Conservation (phyloP, 1,140 invertebrate genomes). For the Nomia melanderi region DNA sequence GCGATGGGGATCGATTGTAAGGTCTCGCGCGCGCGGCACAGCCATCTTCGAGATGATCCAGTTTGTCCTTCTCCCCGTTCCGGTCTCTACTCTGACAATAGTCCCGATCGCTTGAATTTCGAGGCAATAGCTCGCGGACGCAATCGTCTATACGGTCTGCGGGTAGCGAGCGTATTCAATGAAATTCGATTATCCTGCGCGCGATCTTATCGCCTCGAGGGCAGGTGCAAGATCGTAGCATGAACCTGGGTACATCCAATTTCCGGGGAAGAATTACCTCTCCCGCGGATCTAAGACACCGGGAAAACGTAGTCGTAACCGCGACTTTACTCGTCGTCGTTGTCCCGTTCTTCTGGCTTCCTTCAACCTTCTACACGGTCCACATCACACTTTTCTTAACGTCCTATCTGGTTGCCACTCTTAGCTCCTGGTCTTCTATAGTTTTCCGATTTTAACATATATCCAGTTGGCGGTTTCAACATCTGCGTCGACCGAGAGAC, state of each 20-base stretch:
- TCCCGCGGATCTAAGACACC: slow-evolving; percentile 56
- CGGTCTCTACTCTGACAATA: slow-evolving; percentile 39
- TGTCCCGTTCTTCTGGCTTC: background rate
- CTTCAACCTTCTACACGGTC: background rate
- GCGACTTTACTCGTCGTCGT: slow-evolving; percentile 64
- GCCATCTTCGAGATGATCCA: slow-evolving; percentile 41
- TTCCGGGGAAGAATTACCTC: slow-evolving; percentile 71
- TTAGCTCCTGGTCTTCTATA: too few relatives aligned
- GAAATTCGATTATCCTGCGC: slow-evolving; percentile 66
- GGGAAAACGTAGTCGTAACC: slow-evolving; percentile 60
- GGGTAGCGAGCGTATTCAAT: slow-evolving; percentile 59
- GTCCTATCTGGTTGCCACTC: too few relatives aligned
- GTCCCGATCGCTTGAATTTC: slow-evolving; percentile 54
- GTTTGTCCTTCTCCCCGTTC: slow-evolving; percentile 36
- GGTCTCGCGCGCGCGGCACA: background rate
- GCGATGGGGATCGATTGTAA: slow-evolving; percentile 8
- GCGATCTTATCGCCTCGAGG: slow-evolving; percentile 55
- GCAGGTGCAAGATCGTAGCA: slow-evolving; percentile 55
- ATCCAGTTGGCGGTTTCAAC: too few relatives aligned
- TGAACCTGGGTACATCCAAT: slow-evolving; percentile 67
- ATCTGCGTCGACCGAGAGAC: too few relatives aligned
- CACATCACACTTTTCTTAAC: too few relatives aligned
- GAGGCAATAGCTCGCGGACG: slow-evolving; percentile 55
- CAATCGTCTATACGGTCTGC: slow-evolving; percentile 52
- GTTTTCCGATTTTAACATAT: too few relatives aligned